These are phyloP conservation scores for Parauchenoglanis punctatus DNA, from an alignment of 2,797 vertebrate genomes.

Conservation along the genomic window DNA sequence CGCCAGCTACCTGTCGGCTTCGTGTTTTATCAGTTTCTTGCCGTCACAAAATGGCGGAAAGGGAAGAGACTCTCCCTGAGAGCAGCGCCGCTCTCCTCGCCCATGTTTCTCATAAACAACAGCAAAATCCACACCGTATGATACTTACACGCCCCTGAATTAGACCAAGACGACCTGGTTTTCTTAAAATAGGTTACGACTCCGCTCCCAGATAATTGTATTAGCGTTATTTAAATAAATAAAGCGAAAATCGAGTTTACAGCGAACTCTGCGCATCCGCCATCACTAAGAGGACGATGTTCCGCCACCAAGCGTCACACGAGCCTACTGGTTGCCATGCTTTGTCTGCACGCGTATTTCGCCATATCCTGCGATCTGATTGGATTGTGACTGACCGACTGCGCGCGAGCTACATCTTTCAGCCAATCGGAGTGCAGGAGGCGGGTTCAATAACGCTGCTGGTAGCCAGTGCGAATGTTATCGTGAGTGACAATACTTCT, in stretches of 20 bases:
- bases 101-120: slow-evolving; percentile 36
- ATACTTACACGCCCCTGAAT: slow-evolving; percentile 69
- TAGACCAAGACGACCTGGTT: slow-evolving; percentile 48
- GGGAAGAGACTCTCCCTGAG: slow-evolving; percentile 80
- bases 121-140: not conserved
- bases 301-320: slow-evolving; percentile 54
- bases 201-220: not conserved
- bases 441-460: not conserved
- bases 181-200: not conserved
- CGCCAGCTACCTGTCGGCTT: slow-evolving; percentile 41
- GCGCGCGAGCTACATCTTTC: not conserved
- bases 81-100: slow-evolving; percentile 62
- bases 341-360: not conserved
- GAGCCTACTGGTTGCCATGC: slow-evolving; percentile 20
- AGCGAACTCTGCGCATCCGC: slow-evolving; percentile 54
- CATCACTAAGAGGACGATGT: slow-evolving; percentile 64
- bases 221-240: slow-evolving; percentile 3
- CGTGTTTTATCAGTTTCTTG: slow-evolving; percentile 70
- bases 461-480: not conserved
- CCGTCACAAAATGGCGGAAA: slow-evolving; percentile 86
- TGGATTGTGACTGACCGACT: not conserved
- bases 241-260: slow-evolving; percentile 36
- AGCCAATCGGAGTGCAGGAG: not conserved
- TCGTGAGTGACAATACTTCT: not conserved
- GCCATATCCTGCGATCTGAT: not conserved